Base-by-base conservation (phyloP, 2,888 invertebrate species). In the Tetragonula carbonaria region DNA sequence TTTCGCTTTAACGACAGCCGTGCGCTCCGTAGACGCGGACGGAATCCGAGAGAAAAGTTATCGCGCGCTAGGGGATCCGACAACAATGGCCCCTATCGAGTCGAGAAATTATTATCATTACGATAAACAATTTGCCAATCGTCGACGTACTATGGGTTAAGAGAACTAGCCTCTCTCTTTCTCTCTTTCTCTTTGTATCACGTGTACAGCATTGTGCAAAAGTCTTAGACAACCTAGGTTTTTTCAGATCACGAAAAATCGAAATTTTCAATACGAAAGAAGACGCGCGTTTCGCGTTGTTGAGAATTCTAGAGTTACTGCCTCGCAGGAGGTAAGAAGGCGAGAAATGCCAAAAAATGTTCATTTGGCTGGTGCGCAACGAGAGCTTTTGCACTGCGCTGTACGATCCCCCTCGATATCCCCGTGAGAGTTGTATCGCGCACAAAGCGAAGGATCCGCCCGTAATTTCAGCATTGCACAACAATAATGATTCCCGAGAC, bases 401-500 rank as follows among this genome's bases (percentile, higher is more conserved):
- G 63, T 28, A 38, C 45, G 45, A 18, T 51, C 38, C 53, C 5
- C 53, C 5, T 18, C 65, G 21, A 33, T 63, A 65, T 65, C 66
- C 66, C 53, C 65, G 55, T 23, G 85, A 84, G 85, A 90, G 90
- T 62, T 59, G 82, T 78, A 82, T 88, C 88, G 74, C 71, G 79
- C 74, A 82, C 80, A 80, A 85, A 82, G 85, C 81, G 86, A 88
- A 72, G 82, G 84, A 86, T 84, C 88, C 87, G 90, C 82, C 86
- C 83, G 90, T 84, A 86, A 86, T 91, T 91, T 91, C 86, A 90
- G 81, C 87, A 89, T 91, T 89, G 87, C 89, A 80, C 87, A 88
- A 87, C 88, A 87, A 89, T 91, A 90, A 91, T 90, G 91, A 90
- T 87, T 85, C 85, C 78, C 88, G 88, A 91, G 91, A 91, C 91